phyloP scores from a whole-genome alignment of 2,113 vertebrate genomes.

The Onychostoma macrolepis region DNA sequence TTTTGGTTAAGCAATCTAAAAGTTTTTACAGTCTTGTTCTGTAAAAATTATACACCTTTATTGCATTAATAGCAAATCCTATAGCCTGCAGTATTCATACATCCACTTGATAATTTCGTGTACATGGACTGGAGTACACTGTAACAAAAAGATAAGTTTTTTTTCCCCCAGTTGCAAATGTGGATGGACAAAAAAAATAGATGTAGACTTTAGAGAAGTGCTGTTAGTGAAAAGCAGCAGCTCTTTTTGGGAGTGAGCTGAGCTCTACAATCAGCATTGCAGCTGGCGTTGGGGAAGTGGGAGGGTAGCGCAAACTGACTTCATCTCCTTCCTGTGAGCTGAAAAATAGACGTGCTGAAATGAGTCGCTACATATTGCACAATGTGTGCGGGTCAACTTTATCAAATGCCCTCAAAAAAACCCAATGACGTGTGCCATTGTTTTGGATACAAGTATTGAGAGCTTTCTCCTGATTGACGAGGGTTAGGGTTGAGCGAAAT shows the following conservation, averaged over 20 bases:
- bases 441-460: background rate
- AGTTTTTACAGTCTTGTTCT: background rate
- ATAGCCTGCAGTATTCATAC: background rate
- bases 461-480: background rate
- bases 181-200: background rate
- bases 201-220: background rate
- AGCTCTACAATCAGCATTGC: constrained; percentile 51
- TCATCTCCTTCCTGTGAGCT: constrained; percentile 68
- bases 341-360: constrained; percentile 43
- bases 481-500: background rate
- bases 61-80: background rate
- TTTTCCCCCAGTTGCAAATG: background rate
- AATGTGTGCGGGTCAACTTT: background rate
- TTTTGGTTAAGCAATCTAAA: too few species aligned
- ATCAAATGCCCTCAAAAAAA: background rate
- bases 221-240: background rate
- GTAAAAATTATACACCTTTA: background rate
- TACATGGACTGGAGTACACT: background rate
- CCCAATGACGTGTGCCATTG: background rate
- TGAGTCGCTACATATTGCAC: background rate
- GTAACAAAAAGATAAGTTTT: background rate
- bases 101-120: background rate
- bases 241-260: constrained; percentile 17
- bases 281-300: constrained; percentile 67
- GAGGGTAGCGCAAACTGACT: constrained; percentile 48